Base-by-base conservation (phyloP, 2,888 invertebrate genomes). In the Acholoe squamosa region DNA sequence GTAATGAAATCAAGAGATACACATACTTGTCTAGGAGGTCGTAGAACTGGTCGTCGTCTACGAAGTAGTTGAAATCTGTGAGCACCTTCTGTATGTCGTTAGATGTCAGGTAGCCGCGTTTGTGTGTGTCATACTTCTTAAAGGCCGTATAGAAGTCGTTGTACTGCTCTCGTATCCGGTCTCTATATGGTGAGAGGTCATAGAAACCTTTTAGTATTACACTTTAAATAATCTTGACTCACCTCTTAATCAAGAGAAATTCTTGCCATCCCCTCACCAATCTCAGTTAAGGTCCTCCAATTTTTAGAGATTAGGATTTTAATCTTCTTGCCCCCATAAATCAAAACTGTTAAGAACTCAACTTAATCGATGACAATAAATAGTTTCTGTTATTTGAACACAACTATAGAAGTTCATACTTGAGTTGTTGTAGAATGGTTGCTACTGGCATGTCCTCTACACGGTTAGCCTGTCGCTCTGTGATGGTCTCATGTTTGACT, bases 41-140 rank as follows among this genome's bases (percentile, higher is more conserved):
- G 91, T 94, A 94, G 92, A 95, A 95, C 91, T 95, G 94, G n/a
- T 95, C 94, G 92, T 95, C 95, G 92, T 94, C 94, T 84, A 95
- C 92, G 92, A 94, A 94, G 90, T 94, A 94, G 92, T 95, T 94
- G 80, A 94, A 94, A 89, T 95, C 94, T 52, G 93, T 92, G 22
- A 95, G 93, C 51, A 95, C 94, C 90, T 93, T 94, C 93, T 95
- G 95, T 25, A 95, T 93, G 89, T 95, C 95, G 77, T 92, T 92
- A 12, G 93, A 91, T 22, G 95, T 94, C 43, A 95, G 90, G 84
- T 92, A 94, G 10, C 95, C 95, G 80, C 92, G 93, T 91, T 94
- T 94, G 88, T 93, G 92, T 25, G 93, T 94, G 91, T 95, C 95
- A 90, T 94, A 95, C 90, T 94, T 94, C 84, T 93, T 93, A 93